Percentiles rank a stretch among this genome's conserved stretches.
These are phyloP conservation scores for Octodon degus DNA, from an alignment of 2,113 vertebrate species.

Conservation along the genomic window DNA sequence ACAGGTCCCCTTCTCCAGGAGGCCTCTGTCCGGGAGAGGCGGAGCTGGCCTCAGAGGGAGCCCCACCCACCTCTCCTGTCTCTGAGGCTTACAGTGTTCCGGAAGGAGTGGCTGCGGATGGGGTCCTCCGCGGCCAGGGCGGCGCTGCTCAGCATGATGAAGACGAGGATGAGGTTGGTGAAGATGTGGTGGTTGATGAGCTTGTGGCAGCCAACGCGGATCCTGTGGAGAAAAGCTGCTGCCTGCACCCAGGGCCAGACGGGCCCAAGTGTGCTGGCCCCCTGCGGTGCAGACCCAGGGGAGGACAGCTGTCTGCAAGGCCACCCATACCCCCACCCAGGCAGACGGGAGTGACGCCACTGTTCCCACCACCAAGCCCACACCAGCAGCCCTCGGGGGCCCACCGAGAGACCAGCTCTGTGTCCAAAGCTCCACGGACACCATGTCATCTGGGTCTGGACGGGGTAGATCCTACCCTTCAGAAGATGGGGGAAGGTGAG, in stretches of 20 bases:
- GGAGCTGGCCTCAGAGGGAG: accelerated
- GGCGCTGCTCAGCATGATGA: constrained; percentile 99
- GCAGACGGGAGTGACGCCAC: neutral
- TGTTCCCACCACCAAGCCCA: neutral
- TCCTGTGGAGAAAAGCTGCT: constrained; percentile 84
- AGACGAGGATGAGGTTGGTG: constrained; percentile 99
- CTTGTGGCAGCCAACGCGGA: constrained; percentile 96
- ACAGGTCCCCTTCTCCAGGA: neutral
- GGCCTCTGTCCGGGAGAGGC: neutral
- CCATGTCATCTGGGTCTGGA: neutral
- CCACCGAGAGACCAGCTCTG: neutral
- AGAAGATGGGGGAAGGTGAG: neutral
- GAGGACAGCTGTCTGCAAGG: neutral
- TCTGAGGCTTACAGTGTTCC: constrained; percentile 94
- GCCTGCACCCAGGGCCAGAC: neutral
- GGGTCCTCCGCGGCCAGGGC: constrained; percentile 98
- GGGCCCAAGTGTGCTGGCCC: neutral
- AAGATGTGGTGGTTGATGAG: constrained; percentile 99
- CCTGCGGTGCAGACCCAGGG: neutral
- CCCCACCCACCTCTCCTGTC: neutral
- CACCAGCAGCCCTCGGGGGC: neutral
- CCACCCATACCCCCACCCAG: accelerated
- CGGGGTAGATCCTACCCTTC: neutral
- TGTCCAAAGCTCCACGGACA: neutral
- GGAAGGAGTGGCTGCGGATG: constrained; percentile 96